Evolutionary conservation across 2,888 invertebrate species (phyloP).

Genomic region (Halictus ligatus): DNA sequence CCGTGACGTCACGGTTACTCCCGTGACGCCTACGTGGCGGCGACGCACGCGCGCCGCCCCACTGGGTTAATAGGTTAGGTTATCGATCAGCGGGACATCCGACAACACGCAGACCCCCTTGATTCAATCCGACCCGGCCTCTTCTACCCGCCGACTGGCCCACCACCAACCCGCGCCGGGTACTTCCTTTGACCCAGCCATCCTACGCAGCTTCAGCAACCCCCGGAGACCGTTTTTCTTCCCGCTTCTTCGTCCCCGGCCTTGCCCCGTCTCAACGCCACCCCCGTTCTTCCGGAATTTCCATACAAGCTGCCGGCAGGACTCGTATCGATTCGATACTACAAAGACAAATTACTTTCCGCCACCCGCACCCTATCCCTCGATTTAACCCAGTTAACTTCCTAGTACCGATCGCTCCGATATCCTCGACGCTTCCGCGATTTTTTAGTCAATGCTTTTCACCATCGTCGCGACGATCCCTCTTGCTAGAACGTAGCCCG

Average conservation of each 20-base stretch:
- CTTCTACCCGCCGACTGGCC: constrained; percentile 38
- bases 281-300: constrained; percentile 42
- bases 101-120: constrained; percentile 71
- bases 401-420: neutral
- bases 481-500: neutral
- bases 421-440: neutral
- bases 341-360: constrained; percentile 45
- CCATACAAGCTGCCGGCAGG: constrained; percentile 40
- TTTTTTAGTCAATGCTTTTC: neutral
- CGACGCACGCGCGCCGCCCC: constrained; percentile 66
- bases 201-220: constrained; percentile 46
- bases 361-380: neutral
- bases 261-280: constrained; percentile 45
- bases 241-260: neutral
- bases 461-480: neutral
- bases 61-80: constrained; percentile 84
- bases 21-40: constrained; percentile 71
- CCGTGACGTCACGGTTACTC: constrained; percentile 78
- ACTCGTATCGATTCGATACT: constrained; percentile 52
- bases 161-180: constrained; percentile 35
- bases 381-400: constrained; percentile 23
- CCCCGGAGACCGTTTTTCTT: constrained; percentile 32
- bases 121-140: constrained; percentile 73
- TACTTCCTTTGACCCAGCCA: constrained; percentile 25
- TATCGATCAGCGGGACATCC: constrained; percentile 81